These are phyloP conservation scores for Drosophila kurseongensis DNA, from an alignment of 1,140 invertebrate species.

Conservation along the genomic window DNA sequence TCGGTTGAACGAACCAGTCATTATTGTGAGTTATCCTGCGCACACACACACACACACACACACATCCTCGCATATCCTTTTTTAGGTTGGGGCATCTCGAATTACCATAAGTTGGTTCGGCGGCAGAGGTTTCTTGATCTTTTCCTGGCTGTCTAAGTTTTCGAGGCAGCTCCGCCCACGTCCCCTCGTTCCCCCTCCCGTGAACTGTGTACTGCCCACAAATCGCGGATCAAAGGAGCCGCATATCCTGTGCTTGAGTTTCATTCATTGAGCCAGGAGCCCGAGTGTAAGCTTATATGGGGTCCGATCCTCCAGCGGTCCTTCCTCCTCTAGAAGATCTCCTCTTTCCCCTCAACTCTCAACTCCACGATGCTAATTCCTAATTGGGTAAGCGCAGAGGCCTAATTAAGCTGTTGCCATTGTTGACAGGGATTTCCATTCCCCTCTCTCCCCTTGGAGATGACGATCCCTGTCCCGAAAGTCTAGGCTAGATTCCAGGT, in stretches of 20 bases:
- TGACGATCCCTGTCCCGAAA: neutral
- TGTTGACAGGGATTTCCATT: constrained; percentile 4
- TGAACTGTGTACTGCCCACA: constrained; percentile 5
- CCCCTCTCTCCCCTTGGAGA: fast-evolving
- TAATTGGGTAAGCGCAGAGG: constrained; percentile 42
- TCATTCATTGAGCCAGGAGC: constrained; percentile 60
- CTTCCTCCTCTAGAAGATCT: neutral
- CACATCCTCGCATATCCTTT: constrained; percentile 20
- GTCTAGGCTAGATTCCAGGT: constrained; percentile 31
- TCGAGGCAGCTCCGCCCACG: constrained; percentile 33
- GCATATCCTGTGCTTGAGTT: constrained; percentile 76
- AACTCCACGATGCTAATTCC: constrained; percentile 43
- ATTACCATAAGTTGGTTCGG: constrained; percentile 43
- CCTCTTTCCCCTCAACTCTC: neutral
- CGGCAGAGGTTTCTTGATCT: constrained; percentile 40
- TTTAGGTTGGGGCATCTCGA: constrained; percentile 31
- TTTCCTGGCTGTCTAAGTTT: constrained; percentile 44
- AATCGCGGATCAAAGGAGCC: constrained; percentile 60
- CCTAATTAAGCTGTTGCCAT: constrained; percentile 61
- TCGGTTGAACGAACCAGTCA: constrained; percentile 35
- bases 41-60: neutral
- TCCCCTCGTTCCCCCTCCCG: neutral
- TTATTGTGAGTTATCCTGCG: constrained; percentile 5
- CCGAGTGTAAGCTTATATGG: constrained; percentile 45
- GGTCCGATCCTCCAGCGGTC: constrained; percentile 18